Evolutionary conservation across 2,113 vertebrate species (phyloP).

Genomic region (Anser brachyrhynchus): DNA sequence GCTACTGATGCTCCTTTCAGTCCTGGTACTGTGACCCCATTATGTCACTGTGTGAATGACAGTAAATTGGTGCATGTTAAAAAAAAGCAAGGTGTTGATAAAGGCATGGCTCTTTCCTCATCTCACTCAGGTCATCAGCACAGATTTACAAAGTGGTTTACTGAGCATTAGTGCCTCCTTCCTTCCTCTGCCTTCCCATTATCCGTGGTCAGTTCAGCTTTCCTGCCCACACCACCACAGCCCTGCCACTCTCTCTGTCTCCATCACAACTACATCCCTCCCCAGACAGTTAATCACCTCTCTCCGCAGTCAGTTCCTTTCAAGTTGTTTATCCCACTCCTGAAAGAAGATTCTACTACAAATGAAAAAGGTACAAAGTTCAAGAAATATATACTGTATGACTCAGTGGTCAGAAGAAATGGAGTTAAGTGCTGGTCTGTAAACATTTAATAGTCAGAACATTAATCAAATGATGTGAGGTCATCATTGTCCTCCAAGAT

Average conservation of each 20-base stretch:
- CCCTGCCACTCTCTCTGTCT: neutral
- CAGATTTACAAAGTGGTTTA: neutral
- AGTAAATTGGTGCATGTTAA: neutral
- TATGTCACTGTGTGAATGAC: neutral
- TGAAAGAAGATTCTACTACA: neutral
- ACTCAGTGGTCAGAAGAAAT: neutral
- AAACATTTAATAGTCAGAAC: neutral
- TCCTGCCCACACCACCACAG: neutral
- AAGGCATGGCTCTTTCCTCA: neutral
- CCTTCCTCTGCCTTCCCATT: neutral
- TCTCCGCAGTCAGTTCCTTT: neutral
- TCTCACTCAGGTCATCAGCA: neutral
- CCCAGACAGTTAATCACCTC: neutral
- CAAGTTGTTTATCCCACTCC: neutral
- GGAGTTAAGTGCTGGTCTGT: neutral
- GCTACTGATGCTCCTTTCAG: neutral
- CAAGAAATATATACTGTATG: neutral
- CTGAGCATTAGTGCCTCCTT: neutral
- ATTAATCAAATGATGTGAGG: neutral
- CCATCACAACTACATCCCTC: neutral
- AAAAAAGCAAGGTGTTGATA: neutral
- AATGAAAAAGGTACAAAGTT: neutral
- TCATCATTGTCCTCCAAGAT: neutral
- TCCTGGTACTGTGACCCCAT: neutral
- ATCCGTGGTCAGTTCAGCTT: neutral